phyloP scores from a whole-genome alignment of 1,140 invertebrate genomes.

The Globodera rostochiensis region DNA sequence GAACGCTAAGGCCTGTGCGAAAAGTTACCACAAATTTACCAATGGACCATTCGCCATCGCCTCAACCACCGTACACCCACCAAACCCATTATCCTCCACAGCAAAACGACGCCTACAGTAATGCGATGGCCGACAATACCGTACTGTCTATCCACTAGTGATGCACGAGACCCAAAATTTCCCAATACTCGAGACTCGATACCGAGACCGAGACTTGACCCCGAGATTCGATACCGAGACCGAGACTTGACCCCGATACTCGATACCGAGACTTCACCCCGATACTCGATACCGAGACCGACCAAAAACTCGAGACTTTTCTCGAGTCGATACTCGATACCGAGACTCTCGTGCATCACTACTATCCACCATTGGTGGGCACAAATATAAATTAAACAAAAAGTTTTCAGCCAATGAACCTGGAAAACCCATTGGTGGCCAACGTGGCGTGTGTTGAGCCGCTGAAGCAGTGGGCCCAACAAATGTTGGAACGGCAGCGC shows the following conservation, averaged over 20 bases:
- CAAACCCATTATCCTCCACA: neutral
- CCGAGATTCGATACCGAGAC: too few relatives aligned
- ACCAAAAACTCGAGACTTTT: too few relatives aligned
- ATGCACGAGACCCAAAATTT: too few relatives aligned
- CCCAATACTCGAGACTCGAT: too few relatives aligned
- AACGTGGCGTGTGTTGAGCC: neutral
- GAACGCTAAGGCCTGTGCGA: neutral
- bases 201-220: too few relatives aligned
- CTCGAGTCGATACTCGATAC: too few relatives aligned
- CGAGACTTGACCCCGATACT: too few relatives aligned
- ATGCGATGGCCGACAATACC: neutral
- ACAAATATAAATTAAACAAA: neutral
- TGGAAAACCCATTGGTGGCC: neutral
- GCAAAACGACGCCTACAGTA: neutral
- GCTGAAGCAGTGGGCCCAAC: neutral
- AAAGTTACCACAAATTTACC: too few relatives aligned
- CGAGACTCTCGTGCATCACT: too few relatives aligned
- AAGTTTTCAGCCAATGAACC: neutral
- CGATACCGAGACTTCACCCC: too few relatives aligned
- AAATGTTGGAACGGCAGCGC: neutral
- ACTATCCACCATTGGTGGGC: neutral
- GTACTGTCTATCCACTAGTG: neutral
- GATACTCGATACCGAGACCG: too few relatives aligned
- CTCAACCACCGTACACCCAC: neutral
- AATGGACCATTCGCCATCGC: neutral